Evolutionary conservation across 2,113 vertebrate genomes (phyloP).

Genomic region (human): GRCh38 chr2:112847501-112848000

Average conservation of each 20-base stretch:
- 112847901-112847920: not conserved
- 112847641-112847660: not conserved
- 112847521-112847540: not conserved
- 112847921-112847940: not conserved
- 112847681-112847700: not conserved
- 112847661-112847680: not conserved
- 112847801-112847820: not conserved
- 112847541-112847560: not conserved
- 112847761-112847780: not conserved
- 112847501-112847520: not conserved
- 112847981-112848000: not conserved
- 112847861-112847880: not conserved
- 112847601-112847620: not conserved
- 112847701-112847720: not conserved
- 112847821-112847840: not conserved
- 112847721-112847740: not conserved
- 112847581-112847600: not conserved
- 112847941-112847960: not conserved
- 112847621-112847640: not conserved
- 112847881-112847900: not conserved
- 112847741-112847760: not conserved
- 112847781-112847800: not conserved
- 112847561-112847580: not conserved
- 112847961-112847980: not conserved
- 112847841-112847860: not conserved